Percentiles rank a stretch among this genome's conserved stretches.
phyloP scores from a whole-genome alignment of 1,140 invertebrate genomes.

The Sycobia sp. region DNA sequence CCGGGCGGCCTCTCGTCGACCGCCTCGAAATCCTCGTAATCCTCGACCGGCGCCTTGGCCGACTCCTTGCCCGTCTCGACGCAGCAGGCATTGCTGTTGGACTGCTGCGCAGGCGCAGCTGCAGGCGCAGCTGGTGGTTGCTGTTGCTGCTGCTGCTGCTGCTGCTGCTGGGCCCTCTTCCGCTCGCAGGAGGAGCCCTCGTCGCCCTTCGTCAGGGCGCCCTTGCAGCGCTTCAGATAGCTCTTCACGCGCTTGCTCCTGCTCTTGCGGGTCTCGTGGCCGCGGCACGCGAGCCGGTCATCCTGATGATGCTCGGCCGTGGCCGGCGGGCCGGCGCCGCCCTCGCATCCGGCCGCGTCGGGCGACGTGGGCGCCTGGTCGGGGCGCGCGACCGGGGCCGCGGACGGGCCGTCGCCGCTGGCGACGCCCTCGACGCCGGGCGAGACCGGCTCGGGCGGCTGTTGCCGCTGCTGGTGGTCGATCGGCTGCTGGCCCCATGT shows the following conservation, averaged over 20 bases:
- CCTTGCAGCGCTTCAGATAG: constrained; percentile 60
- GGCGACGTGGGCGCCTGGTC: no score
- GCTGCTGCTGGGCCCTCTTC: constrained; percentile 34
- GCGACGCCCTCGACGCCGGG: constrained; percentile 13
- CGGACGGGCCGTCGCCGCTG: constrained; percentile 27
- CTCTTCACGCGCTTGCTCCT: constrained; percentile 60
- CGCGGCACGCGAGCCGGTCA: constrained; percentile 40
- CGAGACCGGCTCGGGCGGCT: constrained; percentile 1
- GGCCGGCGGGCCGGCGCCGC: constrained; percentile 6
- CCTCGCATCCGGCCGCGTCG: no score
- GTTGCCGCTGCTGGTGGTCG: constrained; percentile 16
- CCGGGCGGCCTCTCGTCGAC: constrained; percentile 16
- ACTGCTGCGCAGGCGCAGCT: constrained; percentile 56
- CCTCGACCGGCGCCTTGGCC: constrained; percentile 5
- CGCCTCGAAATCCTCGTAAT: constrained; percentile 14
- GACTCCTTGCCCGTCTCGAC: constrained; percentile 1
- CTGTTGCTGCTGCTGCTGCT: constrained; percentile 42
- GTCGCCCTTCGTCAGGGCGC: constrained; percentile 53
- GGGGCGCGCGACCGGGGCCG: constrained; percentile 21
- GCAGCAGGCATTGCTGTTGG: constrained; percentile 28
- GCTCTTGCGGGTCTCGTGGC: constrained; percentile 57
- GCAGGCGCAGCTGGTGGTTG: constrained; percentile 40
- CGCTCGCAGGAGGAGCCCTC: constrained; percentile 45
- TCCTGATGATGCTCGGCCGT: not conserved
- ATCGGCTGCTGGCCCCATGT: constrained; percentile 50